phyloP scores from a whole-genome alignment of 2,888 invertebrate species.

The Tenthredo livida region DNA sequence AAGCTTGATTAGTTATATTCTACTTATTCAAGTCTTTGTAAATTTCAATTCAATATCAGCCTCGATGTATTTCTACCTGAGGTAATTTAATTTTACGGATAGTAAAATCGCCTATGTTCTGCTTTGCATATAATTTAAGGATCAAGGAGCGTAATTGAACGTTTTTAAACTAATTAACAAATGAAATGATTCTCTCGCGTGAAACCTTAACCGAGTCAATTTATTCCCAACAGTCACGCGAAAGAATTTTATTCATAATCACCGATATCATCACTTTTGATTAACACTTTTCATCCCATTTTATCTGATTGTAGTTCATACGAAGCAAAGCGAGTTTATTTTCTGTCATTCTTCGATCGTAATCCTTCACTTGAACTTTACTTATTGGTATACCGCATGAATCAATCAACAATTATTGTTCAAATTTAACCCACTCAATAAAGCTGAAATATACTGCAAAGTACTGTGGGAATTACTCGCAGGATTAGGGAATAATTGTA shows the following conservation, averaged over 20 bases:
- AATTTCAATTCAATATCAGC: neutral
- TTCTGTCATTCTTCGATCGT: neutral
- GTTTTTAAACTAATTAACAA: slow-evolving; percentile 3
- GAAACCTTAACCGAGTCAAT: neutral
- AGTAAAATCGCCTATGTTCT: neutral
- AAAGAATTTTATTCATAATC: neutral
- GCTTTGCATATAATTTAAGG: neutral
- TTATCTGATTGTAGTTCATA: neutral
- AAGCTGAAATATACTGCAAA: neutral
- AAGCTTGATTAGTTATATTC: neutral
- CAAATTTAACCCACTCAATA: neutral
- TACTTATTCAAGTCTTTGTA: neutral
- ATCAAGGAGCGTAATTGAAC: neutral
- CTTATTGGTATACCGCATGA: neutral
- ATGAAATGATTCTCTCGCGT: neutral
- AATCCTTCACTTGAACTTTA: neutral
- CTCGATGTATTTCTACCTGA: neutral
- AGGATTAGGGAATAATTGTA: neutral
- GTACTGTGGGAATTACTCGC: neutral
- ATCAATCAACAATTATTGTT: neutral
- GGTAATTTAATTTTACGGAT: neutral
- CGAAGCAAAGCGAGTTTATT: neutral
- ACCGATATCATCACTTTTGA: neutral
- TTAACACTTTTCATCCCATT: neutral
- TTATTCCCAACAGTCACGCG: neutral